Evolutionary conservation across 2,888 invertebrate species (phyloP).

Genomic region (Cantharis nigra): DNA sequence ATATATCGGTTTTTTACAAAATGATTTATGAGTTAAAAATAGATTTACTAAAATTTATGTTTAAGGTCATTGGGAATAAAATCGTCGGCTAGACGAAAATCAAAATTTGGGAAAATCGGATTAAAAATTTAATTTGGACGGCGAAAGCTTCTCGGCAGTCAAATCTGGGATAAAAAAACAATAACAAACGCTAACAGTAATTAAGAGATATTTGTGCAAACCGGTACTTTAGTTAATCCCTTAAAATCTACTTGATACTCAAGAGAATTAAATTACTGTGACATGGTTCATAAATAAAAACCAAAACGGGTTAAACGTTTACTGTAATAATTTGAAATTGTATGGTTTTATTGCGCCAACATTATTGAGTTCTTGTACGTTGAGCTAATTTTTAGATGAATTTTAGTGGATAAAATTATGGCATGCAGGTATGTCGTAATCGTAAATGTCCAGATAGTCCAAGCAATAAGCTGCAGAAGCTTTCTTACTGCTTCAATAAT

Average conservation of each 20-base stretch:
- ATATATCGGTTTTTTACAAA: background rate
- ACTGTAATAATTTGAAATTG: background rate
- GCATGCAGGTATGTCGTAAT: constrained; percentile 6
- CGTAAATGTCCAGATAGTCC: constrained; percentile 2
- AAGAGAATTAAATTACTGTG: background rate
- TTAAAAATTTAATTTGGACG: background rate
- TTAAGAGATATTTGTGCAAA: background rate
- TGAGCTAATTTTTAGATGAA: background rate
- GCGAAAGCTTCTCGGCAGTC: background rate
- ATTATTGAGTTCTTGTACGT: background rate
- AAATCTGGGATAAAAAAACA: background rate
- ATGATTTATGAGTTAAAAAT: background rate
- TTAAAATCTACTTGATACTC: background rate
- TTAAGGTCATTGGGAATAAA: background rate
- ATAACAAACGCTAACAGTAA: background rate
- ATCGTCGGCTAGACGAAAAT: too few relatives aligned
- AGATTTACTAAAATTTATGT: background rate
- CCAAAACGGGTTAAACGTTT: background rate
- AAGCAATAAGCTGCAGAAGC: constrained; percentile 3
- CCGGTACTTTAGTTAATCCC: background rate
- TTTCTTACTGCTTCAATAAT: constrained; percentile 10
- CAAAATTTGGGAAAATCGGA: too few relatives aligned
- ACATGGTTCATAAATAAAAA: background rate
- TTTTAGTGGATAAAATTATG: constrained; percentile 5
- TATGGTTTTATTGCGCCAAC: background rate